Evolutionary conservation across 2,888 invertebrate species (phyloP).

Genomic region (Acheta domesticus): DNA sequence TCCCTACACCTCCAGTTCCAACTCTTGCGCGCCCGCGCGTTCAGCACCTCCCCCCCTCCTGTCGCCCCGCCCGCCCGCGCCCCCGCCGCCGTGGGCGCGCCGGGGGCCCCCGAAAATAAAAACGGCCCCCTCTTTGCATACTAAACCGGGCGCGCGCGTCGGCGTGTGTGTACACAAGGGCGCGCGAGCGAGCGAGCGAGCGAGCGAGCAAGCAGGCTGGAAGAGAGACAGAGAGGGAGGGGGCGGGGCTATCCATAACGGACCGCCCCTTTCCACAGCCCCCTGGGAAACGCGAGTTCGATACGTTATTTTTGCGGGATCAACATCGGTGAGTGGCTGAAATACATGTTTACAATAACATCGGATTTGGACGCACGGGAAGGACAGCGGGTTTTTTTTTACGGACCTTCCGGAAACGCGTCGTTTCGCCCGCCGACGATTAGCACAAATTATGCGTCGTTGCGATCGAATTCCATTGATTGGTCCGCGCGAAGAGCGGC

Average conservation of each 20-base stretch:
- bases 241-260: not conserved
- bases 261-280: not conserved
- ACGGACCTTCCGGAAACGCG: too few species aligned
- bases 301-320: constrained; percentile 11
- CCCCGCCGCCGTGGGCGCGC: not conserved
- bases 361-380: constrained; percentile 9
- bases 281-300: not conserved
- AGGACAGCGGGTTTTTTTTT: not conserved
- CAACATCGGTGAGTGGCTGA: not conserved
- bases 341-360: constrained; percentile 18
- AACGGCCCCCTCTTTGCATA: constrained; percentile 1
- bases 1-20: constrained; percentile 23
- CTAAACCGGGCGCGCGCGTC: not conserved
- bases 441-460: too few species aligned
- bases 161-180: not conserved
- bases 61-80: not conserved
- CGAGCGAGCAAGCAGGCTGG: not conserved
- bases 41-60: not conserved
- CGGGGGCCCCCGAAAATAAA: not conserved
- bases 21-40: constrained; percentile 20
- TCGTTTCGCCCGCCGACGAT: too few species aligned
- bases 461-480: too few species aligned
- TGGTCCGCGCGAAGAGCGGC: too few species aligned
- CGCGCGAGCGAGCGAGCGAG: constrained; percentile 1
- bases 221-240: not conserved